phyloP scores from a whole-genome alignment of 2,113 vertebrate species.

The Scalopus aquaticus region DNA sequence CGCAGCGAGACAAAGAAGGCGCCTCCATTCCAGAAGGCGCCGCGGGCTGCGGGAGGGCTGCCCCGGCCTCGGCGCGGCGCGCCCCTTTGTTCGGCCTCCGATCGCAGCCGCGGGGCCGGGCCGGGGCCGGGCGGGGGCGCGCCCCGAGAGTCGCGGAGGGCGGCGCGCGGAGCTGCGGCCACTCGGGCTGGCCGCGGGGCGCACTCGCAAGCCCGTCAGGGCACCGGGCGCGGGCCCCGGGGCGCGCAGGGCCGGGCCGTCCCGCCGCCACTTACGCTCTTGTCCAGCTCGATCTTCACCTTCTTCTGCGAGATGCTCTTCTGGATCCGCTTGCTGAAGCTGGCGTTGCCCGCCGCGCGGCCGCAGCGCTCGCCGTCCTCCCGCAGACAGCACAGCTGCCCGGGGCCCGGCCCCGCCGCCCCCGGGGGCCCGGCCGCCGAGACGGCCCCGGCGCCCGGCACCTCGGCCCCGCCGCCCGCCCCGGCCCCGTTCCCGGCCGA shows the following conservation, averaged over 20 bases:
- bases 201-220: no score
- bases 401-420: constrained; percentile 80
- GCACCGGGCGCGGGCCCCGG: no score
- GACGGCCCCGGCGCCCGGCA: constrained; percentile 48
- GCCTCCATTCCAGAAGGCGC: constrained; percentile 55
- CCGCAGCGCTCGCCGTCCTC: constrained; percentile 88
- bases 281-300: constrained; percentile 90
- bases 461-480: constrained; percentile 71
- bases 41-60: neutral
- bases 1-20: constrained; percentile 71
- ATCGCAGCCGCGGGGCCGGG: neutral
- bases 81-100: constrained; percentile 68
- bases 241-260: neutral
- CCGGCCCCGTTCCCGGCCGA: constrained; percentile 79
- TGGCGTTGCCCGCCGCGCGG: constrained; percentile 88
- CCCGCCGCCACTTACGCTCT: constrained; percentile 84
- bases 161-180: constrained; percentile 39
- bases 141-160: neutral
- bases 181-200: constrained; percentile 38
- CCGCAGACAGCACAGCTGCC: constrained; percentile 87
- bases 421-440: constrained; percentile 67
- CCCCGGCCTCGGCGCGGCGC: neutral
- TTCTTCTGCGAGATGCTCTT: constrained; percentile 92
- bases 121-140: neutral
- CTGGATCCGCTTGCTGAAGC: constrained; percentile 91